phyloP scores from a whole-genome alignment of 53 echinoderm and acorn worm species.

The Echinometra lucunter region DNA sequence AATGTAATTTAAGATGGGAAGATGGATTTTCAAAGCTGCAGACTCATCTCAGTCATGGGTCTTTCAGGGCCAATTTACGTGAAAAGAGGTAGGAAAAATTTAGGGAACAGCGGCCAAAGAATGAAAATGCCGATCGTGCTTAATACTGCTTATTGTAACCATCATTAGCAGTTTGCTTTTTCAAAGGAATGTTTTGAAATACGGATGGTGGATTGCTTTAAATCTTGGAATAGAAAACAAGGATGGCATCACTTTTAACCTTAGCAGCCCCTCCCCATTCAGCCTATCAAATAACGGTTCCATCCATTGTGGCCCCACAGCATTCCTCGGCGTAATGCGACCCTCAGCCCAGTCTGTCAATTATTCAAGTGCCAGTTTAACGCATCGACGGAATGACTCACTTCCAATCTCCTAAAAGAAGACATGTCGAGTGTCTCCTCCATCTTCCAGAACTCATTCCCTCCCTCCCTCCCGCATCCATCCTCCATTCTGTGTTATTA shows the following conservation, averaged over 20 bases:
- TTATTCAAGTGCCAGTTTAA: slow-evolving; percentile 42
- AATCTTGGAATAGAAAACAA: neutral
- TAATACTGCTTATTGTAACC: too few relatives aligned
- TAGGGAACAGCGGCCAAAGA: too few relatives aligned
- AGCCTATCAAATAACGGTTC: slow-evolving; percentile 18
- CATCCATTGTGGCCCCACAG: neutral
- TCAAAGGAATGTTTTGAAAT: neutral
- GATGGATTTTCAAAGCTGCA: too few relatives aligned
- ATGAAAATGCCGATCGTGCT: too few relatives aligned
- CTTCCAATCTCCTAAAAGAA: slow-evolving; percentile 22
- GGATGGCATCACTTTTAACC: neutral
- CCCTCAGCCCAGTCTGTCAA: slow-evolving; percentile 29
- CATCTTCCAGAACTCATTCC: neutral
- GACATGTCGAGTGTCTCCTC: neutral
- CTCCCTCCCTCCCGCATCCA: neutral
- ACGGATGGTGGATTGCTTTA: neutral
- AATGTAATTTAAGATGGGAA: too few relatives aligned
- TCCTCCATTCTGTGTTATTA: neutral
- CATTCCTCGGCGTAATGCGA: slow-evolving; percentile 22
- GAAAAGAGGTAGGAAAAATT: too few relatives aligned
- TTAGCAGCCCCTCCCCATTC: neutral
- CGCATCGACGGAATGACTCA: slow-evolving; percentile 49
- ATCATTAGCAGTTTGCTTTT: too few relatives aligned
- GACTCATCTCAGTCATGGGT: too few relatives aligned
- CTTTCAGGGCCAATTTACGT: too few relatives aligned